phyloP scores from a whole-genome alignment of 2,797 vertebrate genomes.

The Notamacropus eugenii region DNA sequence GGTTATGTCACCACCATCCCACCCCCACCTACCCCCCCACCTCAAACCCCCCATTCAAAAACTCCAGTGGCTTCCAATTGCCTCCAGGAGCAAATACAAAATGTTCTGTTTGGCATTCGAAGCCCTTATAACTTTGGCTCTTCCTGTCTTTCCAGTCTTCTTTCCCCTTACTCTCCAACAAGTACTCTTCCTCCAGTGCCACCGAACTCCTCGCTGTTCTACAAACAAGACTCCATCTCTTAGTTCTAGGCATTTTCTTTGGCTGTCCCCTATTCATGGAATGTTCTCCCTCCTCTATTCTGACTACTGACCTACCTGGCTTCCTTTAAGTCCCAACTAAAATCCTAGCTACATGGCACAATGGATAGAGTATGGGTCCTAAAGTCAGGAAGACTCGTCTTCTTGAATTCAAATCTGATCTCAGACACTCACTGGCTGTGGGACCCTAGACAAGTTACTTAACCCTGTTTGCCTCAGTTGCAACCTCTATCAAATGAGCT shows the following conservation, averaged over 20 bases:
- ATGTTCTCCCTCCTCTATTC: not conserved
- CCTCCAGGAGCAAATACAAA: not conserved
- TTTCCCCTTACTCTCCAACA: not conserved
- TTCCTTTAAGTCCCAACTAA: not conserved
- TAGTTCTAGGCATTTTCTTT: not conserved
- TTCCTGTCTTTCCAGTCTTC: not conserved
- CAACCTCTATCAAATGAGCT: not conserved
- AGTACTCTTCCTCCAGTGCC: not conserved
- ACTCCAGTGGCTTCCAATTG: not conserved
- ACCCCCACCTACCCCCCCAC: not conserved
- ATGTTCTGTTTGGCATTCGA: not conserved
- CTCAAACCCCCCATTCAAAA: not conserved
- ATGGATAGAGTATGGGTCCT: not conserved
- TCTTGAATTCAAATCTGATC: not conserved
- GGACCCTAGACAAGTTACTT: not conserved
- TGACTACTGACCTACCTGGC: not conserved
- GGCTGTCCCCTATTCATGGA: not conserved
- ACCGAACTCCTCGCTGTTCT: not conserved
- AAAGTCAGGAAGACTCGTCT: not conserved
- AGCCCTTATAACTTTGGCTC: not conserved
- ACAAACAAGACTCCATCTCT: not conserved
- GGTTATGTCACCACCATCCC: not conserved
- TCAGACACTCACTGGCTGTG: not conserved
- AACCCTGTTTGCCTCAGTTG: not conserved
- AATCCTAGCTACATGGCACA: not conserved